A percentile compares a stretch with the other conserved stretches of the same genome.
These are phyloP conservation scores for Sula dactylatra DNA, from an alignment of 2,113 vertebrate genomes.

Conservation along the genomic window DNA sequence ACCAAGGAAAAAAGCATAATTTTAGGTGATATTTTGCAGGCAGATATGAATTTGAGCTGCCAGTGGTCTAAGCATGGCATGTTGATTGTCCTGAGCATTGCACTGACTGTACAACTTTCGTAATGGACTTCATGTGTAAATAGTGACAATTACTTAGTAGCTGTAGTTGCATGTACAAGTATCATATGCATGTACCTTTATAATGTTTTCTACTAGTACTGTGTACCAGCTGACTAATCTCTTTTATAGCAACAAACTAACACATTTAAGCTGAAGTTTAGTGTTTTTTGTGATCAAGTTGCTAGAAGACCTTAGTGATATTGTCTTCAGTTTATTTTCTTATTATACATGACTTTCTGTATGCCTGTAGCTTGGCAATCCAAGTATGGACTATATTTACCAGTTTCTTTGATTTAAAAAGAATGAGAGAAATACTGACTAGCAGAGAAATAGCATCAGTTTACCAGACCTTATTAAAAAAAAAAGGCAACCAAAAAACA, in stretches of 20 bases:
- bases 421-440: neutral
- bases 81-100: neutral
- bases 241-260: neutral
- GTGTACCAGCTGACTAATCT: neutral
- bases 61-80: rapidly evolving
- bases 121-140: neutral
- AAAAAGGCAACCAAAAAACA: neutral
- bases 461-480: neutral
- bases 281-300: neutral
- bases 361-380: neutral
- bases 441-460: neutral
- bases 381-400: neutral
- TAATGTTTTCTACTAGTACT: neutral
- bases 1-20: rapidly evolving
- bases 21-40: neutral
- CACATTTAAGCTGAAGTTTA: neutral
- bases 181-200: rapidly evolving
- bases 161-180: neutral
- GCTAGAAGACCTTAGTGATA: neutral
- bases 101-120: neutral
- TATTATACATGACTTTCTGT: neutral
- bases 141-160: neutral
- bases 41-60: neutral
- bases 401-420: neutral
- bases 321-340: neutral